Base-by-base conservation (phyloP, 2,797 vertebrate genomes). In the Acipenser transmontanus region DNA sequence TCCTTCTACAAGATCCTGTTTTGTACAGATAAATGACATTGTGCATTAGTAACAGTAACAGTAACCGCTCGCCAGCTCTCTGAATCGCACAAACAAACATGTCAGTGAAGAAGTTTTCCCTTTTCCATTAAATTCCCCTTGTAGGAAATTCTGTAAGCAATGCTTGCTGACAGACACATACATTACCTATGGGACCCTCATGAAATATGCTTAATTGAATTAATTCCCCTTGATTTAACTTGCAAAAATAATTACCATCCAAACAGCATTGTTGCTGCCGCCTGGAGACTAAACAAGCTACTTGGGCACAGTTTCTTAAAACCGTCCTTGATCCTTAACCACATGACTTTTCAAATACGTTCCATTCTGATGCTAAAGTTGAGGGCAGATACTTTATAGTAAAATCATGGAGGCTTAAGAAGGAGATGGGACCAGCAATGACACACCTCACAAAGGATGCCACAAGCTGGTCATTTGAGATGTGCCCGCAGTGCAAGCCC, bases 201-300 rank as follows among this genome's bases (percentile, higher is more conserved):
- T 85, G 84, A 85, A 85, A 88, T 84, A 77, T 87, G 84, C 83
- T 85, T 87, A 85, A 88, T 89, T 88, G 77, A 85, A 86, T 88
- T 89, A 87, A 85, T 88, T 85, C 72, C 82, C 77, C 81, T 82
- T 84, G 84, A 89, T 86, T 90, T 87, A 85, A 81, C 81, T 83
- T 81, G 80, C 82, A 85, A 84, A 87, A 89, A 86, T 67, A 82
- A 82, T 81, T 74, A 82, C 73, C 80, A 73, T 67, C 75, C 77
- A 67, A 68, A 62, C 54, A 71, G 50, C 51, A 52, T 63, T 67
- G 48, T 47, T 59, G 11, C 50, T 47, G 54, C 47, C 13, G 47
- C 50, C 52, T 59, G 9, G 65, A 50, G 54, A 59, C 14, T 57
- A 48, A 59, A 61, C 60, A 61, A 61, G 60, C 60, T 20, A 13